phyloP scores from a whole-genome alignment of 2,797 vertebrate genomes.

The Urocyon cinereoargenteus region DNA sequence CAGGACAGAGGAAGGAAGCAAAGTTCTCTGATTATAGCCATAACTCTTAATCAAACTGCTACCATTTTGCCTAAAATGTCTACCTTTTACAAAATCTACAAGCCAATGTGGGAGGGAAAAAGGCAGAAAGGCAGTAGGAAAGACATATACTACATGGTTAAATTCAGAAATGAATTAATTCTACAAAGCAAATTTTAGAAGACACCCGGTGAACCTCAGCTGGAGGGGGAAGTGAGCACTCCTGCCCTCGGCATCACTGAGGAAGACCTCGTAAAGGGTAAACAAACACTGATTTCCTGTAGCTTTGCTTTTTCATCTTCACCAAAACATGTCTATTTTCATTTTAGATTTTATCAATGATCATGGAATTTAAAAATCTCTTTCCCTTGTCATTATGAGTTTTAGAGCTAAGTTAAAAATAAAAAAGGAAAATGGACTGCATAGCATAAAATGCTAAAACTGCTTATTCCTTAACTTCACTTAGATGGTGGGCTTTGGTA shows the following conservation, averaged over 20 bases:
- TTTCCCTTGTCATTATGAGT: conserved; percentile 20
- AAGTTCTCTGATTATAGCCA: background rate
- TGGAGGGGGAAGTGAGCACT: background rate
- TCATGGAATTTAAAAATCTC: conserved; percentile 26
- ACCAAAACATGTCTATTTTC: conserved; percentile 50
- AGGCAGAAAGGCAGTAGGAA: conserved; percentile 31
- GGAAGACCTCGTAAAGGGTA: background rate
- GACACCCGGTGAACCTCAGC: background rate
- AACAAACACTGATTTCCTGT: background rate
- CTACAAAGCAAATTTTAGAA: conserved; percentile 51
- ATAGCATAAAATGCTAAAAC: background rate
- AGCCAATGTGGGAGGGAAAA: background rate
- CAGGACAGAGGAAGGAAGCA: background rate
- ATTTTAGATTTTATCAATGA: conserved; percentile 47
- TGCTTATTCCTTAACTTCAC: background rate
- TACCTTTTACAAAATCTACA: conserved; percentile 60
- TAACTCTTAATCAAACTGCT: background rate
- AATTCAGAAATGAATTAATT: conserved; percentile 58
- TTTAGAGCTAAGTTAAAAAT: conserved; percentile 46
- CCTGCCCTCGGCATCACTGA: background rate
- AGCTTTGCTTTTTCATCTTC: conserved; percentile 43
- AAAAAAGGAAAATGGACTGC: background rate
- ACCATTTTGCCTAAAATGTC: conserved; percentile 36
- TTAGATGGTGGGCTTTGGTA: background rate
- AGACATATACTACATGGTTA: background rate